phyloP scores from a whole-genome alignment of 2,113 vertebrate genomes.

The Pteronura brasiliensis region DNA sequence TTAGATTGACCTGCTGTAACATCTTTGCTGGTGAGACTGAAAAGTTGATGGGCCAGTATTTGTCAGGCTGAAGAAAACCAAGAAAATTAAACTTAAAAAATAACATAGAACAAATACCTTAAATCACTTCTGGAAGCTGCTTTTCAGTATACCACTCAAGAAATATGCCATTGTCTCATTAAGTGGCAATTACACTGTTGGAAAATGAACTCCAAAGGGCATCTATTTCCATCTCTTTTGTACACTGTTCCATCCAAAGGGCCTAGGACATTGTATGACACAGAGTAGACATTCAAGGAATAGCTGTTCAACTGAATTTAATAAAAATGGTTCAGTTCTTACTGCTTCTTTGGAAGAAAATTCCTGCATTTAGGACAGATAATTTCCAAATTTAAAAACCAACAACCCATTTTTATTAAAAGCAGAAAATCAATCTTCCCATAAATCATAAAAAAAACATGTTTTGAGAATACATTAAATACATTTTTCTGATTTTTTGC shows the following conservation, averaged over 20 bases:
- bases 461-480: background rate
- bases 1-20: slow-evolving; percentile 9
- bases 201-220: background rate
- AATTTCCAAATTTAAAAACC: background rate
- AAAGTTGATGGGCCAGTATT: background rate
- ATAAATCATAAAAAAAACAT: background rate
- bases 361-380: background rate
- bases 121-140: background rate
- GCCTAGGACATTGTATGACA: background rate
- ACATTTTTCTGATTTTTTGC: background rate
- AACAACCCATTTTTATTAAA: background rate
- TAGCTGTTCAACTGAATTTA: background rate
- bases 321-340: background rate
- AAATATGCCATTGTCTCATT: background rate
- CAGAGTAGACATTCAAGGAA: background rate
- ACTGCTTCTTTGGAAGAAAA: background rate
- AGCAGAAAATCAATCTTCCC: background rate
- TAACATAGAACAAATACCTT: background rate
- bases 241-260: background rate
- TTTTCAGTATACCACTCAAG: background rate
- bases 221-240: background rate
- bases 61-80: background rate
- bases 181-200: background rate
- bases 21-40: background rate
- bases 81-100: background rate